phyloP scores from a whole-genome alignment of 2,888 invertebrate species.

The Tetramorium bicarinatum region DNA sequence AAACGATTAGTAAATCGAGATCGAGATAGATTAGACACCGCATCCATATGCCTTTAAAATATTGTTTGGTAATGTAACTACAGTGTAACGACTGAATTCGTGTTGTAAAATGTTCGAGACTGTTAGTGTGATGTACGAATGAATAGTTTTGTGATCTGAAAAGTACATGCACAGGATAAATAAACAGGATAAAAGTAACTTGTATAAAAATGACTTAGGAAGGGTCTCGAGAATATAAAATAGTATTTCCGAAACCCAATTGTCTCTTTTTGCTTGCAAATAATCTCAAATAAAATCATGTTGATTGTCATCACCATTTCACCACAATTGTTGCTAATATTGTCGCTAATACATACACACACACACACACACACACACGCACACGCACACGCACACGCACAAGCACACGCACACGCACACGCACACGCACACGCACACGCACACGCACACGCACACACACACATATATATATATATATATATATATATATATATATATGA shows the following conservation, averaged over 20 bases:
- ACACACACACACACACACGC: too few relatives aligned
- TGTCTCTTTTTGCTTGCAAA: conserved; percentile 8
- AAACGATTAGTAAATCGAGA: conserved; percentile 21
- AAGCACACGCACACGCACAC: too few relatives aligned
- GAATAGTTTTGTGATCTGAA: conserved; percentile 51
- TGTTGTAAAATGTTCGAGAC: conserved; percentile 47
- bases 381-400: too few relatives aligned
- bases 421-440: too few relatives aligned
- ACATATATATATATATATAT: neutral
- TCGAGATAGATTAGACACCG: conserved; percentile 57
- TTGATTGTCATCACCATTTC: conserved; percentile 4
- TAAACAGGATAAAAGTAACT: conserved; percentile 34
- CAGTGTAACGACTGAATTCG: conserved; percentile 41
- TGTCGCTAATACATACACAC: too few relatives aligned
- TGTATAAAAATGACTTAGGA: conserved; percentile 4
- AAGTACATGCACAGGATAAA: conserved; percentile 39
- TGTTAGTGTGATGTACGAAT: conserved; percentile 64
- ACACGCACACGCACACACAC: too few relatives aligned
- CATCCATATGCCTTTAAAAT: conserved; percentile 69
- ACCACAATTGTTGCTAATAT: conserved; percentile 9
- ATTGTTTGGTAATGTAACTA: conserved; percentile 53
- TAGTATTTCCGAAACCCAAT: neutral
- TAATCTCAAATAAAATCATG: conserved; percentile 14
- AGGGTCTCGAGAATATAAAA: conserved; percentile 20
- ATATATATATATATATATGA: neutral